Evolutionary conservation across 2,888 invertebrate species (phyloP).

Genomic region (Acleris cristana): DNA sequence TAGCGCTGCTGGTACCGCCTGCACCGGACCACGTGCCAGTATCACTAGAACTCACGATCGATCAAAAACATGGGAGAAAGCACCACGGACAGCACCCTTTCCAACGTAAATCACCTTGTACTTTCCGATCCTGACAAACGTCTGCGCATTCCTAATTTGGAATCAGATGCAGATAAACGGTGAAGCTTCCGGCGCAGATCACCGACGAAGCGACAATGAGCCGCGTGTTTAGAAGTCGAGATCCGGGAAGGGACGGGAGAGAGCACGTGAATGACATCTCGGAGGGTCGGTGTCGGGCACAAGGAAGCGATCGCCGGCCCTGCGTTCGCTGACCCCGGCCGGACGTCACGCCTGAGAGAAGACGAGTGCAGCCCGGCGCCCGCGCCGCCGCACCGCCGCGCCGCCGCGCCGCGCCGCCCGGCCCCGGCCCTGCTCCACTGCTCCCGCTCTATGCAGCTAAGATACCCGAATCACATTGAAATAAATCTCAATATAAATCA

Average conservation of each 20-base stretch:
- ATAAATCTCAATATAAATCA: constrained; percentile 35
- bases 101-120: too few species aligned
- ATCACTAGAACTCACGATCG: constrained; percentile 13
- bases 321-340: constrained; percentile 79
- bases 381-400: constrained; percentile 37
- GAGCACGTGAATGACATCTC: constrained; percentile 71
- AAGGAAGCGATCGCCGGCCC: constrained; percentile 72
- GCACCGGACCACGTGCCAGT: constrained; percentile 46
- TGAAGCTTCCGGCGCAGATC: constrained; percentile 26
- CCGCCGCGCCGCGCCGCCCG: background rate
- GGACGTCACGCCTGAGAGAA: constrained; percentile 77
- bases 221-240: constrained; percentile 38
- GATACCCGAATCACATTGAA: constrained; percentile 35
- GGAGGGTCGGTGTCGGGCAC: constrained; percentile 72
- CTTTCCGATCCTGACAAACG: background rate
- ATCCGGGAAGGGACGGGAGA: constrained; percentile 50
- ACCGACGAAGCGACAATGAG: constrained; percentile 35
- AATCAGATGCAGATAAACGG: constrained; percentile 17
- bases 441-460: constrained; percentile 32
- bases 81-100: background rate
- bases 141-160: constrained; percentile 9
- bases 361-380: constrained; percentile 63
- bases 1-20: constrained; percentile 63
- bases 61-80: background rate
- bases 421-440: constrained; percentile 34